Base-by-base conservation (phyloP, 2,888 invertebrate species). In the Linnaemya vulpina region DNA sequence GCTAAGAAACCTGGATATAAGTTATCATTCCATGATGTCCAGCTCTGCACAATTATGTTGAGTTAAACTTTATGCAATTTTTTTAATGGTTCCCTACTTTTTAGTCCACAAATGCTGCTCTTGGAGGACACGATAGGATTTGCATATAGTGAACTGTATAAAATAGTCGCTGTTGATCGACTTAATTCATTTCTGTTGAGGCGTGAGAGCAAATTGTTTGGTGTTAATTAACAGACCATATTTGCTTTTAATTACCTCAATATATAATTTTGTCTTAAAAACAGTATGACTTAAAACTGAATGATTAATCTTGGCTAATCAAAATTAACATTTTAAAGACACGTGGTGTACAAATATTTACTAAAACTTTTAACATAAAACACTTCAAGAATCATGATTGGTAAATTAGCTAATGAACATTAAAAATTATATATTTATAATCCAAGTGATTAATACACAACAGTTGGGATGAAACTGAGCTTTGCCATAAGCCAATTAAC, bases 201-300 rank as follows among this genome's bases (percentile, higher is more conserved):
- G 40, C 13, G 17, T 46, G 20, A n/a, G 2, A 62, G n/a, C 17
- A 22, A 74, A 22, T 22, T 30, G 22, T 62, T 38, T 51, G 53
- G 35, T 67, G 63, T 58, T 58, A 35, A 76, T 67, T 65, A 62
- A 3, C 35, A 22, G n/a, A 5, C 76, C 65, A 65, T 65, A 46
- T 55, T 55, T 55, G 20, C 15, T 1, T n/a, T 25, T 51, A 40
- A n/a, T 40, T 22, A 53, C 4, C n/a, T 40, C 15, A 40, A 40
- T 43, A 43, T 17, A 8, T 75, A 9, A 46, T 55, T 15, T 67
- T 67, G 43, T 55, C 65, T 22, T 10, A 65, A 55, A n/a, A 46
- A 55, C 13, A 67, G 43, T 17, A 35, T 22, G 67, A 58, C 76
- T n/a, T n/a, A n/a, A 76, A 67, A n/a, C 25, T 17, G 20, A 55